phyloP scores from a whole-genome alignment of 37 sponge, comb jelly and placozoan genomes.

The Chondrilla cf. caribensis region DNA sequence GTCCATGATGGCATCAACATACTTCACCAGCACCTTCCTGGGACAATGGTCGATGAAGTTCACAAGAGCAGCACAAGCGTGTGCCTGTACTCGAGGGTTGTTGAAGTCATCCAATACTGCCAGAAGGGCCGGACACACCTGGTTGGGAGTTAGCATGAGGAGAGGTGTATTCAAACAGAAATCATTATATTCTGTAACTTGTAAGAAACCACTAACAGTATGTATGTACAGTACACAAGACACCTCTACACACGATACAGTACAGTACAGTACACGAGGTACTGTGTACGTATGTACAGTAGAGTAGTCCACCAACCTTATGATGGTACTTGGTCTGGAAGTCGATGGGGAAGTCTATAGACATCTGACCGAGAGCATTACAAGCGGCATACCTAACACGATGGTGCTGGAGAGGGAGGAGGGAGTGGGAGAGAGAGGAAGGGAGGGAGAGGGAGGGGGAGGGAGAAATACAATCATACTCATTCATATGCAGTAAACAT shows the following conservation, averaged over 20 bases:
- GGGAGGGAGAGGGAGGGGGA: neutral
- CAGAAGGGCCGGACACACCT: slow-evolving; percentile 87
- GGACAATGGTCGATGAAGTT: slow-evolving; percentile 95
- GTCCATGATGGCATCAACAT: slow-evolving; percentile 63
- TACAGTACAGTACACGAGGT: too few relatives aligned
- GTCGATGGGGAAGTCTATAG: slow-evolving; percentile 84
- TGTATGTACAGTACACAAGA: too few relatives aligned
- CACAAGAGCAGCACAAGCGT: slow-evolving; percentile 92
- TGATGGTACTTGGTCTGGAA: slow-evolving; percentile 87
- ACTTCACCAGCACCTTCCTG: slow-evolving; percentile 69
- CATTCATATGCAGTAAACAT: too few relatives aligned
- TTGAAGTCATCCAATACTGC: slow-evolving; percentile 77
- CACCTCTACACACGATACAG: too few relatives aligned
- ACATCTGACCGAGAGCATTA: slow-evolving; percentile 95
- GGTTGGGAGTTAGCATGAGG: neutral
- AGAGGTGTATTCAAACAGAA: neutral
- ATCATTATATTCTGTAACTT: too few relatives aligned
- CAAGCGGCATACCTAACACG: slow-evolving; percentile 94
- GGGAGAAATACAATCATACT: neutral
- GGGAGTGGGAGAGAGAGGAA: neutral
- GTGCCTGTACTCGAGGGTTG: slow-evolving; percentile 90
- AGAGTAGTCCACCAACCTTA: slow-evolving; percentile 56
- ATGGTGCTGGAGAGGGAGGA: slow-evolving; percentile 49
- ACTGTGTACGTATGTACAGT: too few relatives aligned
- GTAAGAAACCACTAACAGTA: too few relatives aligned